A percentile compares a stretch with the other conserved stretches of the same genome.
Evolutionary conservation across 2,888 invertebrate genomes (phyloP).

Genomic region (Oxyscelio sp.): DNA sequence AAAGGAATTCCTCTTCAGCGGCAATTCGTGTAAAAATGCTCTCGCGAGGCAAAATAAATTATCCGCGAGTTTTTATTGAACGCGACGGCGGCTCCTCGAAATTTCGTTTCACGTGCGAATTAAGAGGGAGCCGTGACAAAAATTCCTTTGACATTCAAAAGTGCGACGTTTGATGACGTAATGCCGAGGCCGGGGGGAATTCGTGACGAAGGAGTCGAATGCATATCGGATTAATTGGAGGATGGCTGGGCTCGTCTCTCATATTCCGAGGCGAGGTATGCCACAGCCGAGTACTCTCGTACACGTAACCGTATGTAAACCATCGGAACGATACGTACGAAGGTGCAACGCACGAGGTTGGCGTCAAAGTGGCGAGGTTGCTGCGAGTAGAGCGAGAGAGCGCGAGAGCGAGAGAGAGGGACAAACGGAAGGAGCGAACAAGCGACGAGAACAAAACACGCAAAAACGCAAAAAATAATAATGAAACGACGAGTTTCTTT

Average conservation of each 20-base stretch:
- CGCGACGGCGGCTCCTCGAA: conserved; percentile 15
- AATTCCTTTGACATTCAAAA: conserved; percentile 64
- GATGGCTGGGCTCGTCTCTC: conserved; percentile 41
- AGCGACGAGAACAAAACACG: conserved; percentile 5
- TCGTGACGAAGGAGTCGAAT: conserved; percentile 49
- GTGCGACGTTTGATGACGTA: conserved; percentile 60
- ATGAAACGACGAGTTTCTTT: conserved; percentile 31
- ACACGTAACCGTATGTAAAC: conserved; percentile 65
- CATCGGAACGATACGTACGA: conserved; percentile 61
- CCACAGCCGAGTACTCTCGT: conserved; percentile 35
- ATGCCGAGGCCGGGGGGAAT: conserved; percentile 41
- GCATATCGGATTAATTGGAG: conserved; percentile 63
- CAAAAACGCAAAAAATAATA: background rate
- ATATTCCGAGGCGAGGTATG: conserved; percentile 54
- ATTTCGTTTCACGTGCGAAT: conserved; percentile 39
- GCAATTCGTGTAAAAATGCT: background rate
- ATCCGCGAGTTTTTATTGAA: conserved; percentile 41
- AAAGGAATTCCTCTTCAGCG: no score
- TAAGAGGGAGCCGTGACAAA: conserved; percentile 35
- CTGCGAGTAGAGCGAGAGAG: conserved; percentile 6
- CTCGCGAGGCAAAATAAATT: conserved; percentile 17
- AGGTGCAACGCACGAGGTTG: conserved; percentile 72
- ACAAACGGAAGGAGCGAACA: conserved; percentile 26
- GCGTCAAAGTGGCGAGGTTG: conserved; percentile 68
- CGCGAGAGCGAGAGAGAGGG: no score